Conservation (phyloP, 2,113 vertebrate species). For the Tichodroma muraria region DNA sequence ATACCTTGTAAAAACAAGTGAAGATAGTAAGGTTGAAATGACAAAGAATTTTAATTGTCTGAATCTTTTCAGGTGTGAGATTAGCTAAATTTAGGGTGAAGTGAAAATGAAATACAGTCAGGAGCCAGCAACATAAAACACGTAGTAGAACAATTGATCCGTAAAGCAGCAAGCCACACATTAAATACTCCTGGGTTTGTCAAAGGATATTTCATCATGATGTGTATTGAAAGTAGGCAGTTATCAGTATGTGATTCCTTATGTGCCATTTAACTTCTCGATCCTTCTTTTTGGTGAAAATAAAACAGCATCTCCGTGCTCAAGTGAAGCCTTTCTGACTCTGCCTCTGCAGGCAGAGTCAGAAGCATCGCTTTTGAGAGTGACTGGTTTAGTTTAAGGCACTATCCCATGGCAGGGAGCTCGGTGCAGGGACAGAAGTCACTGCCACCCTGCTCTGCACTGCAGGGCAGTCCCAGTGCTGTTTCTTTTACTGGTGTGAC, state of each 20-base stretch:
- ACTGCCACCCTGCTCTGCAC: background rate
- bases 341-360: background rate
- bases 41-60: background rate
- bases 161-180: background rate
- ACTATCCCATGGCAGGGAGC: background rate
- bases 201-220: background rate
- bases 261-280: background rate
- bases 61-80: background rate
- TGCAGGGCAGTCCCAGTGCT: background rate
- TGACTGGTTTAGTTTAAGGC: background rate
- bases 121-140: background rate
- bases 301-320: background rate
- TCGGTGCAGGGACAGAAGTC: background rate
- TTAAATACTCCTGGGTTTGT: background rate
- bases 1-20: background rate
- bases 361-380: background rate
- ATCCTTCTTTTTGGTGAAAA: background rate
- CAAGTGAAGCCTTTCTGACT: background rate
- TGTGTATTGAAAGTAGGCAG: background rate
- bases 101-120: background rate
- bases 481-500: background rate
- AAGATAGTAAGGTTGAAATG: background rate
- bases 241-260: background rate
- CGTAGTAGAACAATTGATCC: background rate
- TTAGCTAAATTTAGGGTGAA: background rate